Percentiles rank a stretch among this genome's conserved stretches.
Conservation (phyloP, 2,888 invertebrate species). For the Laspeyria flexula region DNA sequence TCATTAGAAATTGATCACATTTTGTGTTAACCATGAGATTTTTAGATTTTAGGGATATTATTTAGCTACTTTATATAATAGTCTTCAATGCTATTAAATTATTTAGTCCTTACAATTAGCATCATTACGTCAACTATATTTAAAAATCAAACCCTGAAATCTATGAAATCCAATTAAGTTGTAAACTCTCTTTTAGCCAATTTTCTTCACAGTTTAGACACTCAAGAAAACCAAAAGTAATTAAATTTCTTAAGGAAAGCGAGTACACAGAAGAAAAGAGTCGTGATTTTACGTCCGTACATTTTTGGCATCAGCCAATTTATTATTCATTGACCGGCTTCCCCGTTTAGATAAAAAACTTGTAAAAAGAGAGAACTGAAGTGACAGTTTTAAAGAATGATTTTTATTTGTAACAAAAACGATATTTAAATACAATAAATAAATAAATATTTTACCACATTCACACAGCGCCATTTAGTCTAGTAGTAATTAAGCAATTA, state of each 20-base stretch:
- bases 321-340: slow-evolving; percentile 40
- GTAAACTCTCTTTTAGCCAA: not conserved
- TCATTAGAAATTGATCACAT: no score
- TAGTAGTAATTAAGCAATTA: no score
- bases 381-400: slow-evolving; percentile 5
- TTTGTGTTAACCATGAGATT: no score
- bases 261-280: slow-evolving; percentile 4
- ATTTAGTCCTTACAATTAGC: not conserved
- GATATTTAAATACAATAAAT: no score
- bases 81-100: no score
- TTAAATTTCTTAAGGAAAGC: slow-evolving; percentile 1
- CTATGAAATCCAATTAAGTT: not conserved
- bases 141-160: not conserved
- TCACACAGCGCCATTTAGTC: no score
- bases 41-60: no score
- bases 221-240: not conserved
- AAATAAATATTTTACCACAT: no score
- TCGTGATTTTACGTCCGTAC: slow-evolving; percentile 17
- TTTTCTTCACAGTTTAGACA: not conserved
- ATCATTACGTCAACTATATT: not conserved
- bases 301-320: slow-evolving; percentile 28
- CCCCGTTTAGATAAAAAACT: slow-evolving; percentile 25
- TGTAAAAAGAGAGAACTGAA: slow-evolving; percentile 13
- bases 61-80: no score
- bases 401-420: no score